These are phyloP conservation scores for Troides oblongomaculatus DNA, from an alignment of 2,888 invertebrate genomes.

Conservation along the genomic window DNA sequence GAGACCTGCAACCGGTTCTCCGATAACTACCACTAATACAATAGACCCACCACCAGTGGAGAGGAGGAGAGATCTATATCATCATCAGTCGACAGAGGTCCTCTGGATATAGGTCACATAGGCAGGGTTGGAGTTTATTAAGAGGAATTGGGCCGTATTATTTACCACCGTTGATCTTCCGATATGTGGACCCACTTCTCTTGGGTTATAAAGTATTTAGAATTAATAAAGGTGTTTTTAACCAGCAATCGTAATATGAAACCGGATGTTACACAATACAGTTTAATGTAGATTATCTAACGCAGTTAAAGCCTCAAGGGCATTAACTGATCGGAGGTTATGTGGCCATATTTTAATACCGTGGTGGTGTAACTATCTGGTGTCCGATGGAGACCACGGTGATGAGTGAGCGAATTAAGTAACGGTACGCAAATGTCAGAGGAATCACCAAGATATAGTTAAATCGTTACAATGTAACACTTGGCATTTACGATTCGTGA, in stretches of 20 bases:
- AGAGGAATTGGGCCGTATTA: too few relatives aligned
- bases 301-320: neutral
- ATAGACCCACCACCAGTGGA: too few relatives aligned
- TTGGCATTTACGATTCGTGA: neutral
- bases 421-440: slow-evolving; percentile 6
- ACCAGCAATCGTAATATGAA: neutral
- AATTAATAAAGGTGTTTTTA: neutral
- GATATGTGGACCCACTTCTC: too few relatives aligned
- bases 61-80: too few relatives aligned
- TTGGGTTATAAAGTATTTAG: neutral
- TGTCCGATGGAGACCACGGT: neutral
- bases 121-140: too few relatives aligned
- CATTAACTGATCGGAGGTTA: slow-evolving; percentile 10
- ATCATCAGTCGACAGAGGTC: too few relatives aligned
- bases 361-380: slow-evolving; percentile 15
- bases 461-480: neutral
- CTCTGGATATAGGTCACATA: too few relatives aligned
- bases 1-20: too few relatives aligned
- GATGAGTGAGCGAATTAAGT: slow-evolving; percentile 13
- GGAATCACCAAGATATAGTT: neutral
- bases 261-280: neutral
- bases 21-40: too few relatives aligned
- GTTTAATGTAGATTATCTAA: neutral
- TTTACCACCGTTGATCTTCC: too few relatives aligned
- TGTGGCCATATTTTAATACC: slow-evolving; percentile 26